Base-by-base conservation (phyloP, 2,113 vertebrate genomes). In the Microtus richardsoni region DNA sequence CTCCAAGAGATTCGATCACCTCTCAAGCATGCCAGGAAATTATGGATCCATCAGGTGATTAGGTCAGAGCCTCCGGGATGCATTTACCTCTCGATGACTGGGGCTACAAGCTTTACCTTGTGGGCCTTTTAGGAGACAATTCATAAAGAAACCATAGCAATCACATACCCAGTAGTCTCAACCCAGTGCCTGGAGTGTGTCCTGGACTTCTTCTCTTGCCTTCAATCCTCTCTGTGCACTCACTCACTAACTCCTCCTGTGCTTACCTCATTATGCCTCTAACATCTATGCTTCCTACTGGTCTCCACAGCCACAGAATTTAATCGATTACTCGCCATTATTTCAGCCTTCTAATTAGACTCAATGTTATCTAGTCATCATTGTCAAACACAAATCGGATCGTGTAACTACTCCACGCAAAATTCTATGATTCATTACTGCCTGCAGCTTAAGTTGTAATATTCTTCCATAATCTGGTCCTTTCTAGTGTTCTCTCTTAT, bases 371-470 rank as follows among this genome's bases (percentile, higher is more conserved):
- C 22, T 71, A 85, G 19, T 80, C 75, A 86, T 54, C 49, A 73
- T 94, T 91, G 70, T 52, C 36, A 91, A 66, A 49, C 8, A 84
- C 36, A 82, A 68, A 95, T 93, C 26, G 94, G 41, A 84, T 86
- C 73, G 87, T 36, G 7, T 91, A 89, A 62, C n/a, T 92, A 41
- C 64, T 88, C 62, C 36, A 19, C 26, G 17, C 24, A 78, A 82
- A 96, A 83, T 62, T 82, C n/a, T 88, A 86, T 41, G 68, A 41
- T 2, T 95, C 26, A 39, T 22, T 68, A 88, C 4, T 90, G 41
- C 36, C 80, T 68, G 8, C 2, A 39, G 52, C 49, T 86, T 83
- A 82, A 85, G 60, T 4, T 88, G 64, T 66, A 91, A 36, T 52
- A 14, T 41, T 49, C 26, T 21, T 74, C 62, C 54, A 75, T 14